Conservation (phyloP, 1,140 invertebrate species). For the Arctopsyche grandis region DNA sequence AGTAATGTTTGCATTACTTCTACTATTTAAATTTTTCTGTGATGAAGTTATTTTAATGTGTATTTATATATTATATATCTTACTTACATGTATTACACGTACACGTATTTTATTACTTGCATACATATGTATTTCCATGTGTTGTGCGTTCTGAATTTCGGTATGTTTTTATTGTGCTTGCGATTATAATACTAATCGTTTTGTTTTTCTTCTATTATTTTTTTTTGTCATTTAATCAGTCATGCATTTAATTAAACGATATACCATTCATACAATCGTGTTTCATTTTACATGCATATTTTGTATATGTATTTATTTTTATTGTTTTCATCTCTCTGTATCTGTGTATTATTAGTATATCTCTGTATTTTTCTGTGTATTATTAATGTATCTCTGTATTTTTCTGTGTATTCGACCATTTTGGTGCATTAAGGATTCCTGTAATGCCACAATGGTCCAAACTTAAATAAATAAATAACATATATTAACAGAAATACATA, state of each 20-base stretch:
- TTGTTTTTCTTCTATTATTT: not conserved
- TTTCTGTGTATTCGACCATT: too few species aligned
- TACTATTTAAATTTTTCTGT: constrained; percentile 24
- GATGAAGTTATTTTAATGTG: constrained; percentile 20
- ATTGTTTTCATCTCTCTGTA: too few species aligned
- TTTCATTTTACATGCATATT: too few species aligned
- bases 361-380: too few species aligned
- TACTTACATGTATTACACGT: too few species aligned
- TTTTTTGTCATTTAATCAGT: constrained; percentile 16
- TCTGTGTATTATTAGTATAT: too few species aligned
- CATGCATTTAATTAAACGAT: constrained; percentile 10
- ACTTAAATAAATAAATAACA: too few species aligned
- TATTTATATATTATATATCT: constrained; percentile 11
- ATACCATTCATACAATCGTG: too few species aligned
- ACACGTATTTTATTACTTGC: not conserved
- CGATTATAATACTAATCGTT: not conserved
- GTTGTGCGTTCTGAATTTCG: not conserved
- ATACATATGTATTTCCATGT: not conserved
- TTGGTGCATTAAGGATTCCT: too few species aligned
- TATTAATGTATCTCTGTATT: too few species aligned
- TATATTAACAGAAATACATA: not conserved
- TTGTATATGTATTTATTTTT: too few species aligned
- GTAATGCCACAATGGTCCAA: too few species aligned
- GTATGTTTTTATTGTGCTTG: not conserved
- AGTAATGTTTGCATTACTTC: constrained; percentile 18